Base-by-base conservation (phyloP, 2,113 vertebrate genomes). In the Ophthalmolycus amberensis region DNA sequence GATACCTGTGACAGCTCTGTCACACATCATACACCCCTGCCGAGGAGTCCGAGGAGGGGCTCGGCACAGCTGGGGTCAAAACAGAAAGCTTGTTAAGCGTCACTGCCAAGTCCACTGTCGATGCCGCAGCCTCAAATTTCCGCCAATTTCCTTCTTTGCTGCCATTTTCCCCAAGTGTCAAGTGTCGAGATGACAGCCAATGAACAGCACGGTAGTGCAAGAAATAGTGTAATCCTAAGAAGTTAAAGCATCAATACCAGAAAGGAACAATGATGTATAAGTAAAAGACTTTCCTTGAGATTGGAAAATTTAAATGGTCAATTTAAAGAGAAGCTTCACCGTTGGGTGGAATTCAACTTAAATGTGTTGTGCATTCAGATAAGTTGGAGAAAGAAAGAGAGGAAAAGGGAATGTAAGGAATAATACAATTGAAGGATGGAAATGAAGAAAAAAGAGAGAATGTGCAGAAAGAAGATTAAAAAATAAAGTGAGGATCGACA, bases 1-100 rank as follows among this genome's bases (percentile, higher is more conserved):
- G 70, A 90, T 75, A 88, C 80, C 81, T 72, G 40, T 82, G 82
- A 91, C 90, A 86, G 76, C 77, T 87, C 82, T 73, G 88, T 90
- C 80, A 89, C 87, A 80, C 80, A 87, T 85, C 79, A 88, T 42
- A 85, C 85, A 75, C 69, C 64, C 63, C 70, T 59, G 71, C 18
- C 27, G 65, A 32, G 60, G 42, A 46, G 64, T 69, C 50, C 6
- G 7, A 65, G 74, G 60, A 34, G 59, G 73, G 62, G 27, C 32
- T 12, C 1, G 50, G 80, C 75, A 32, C 77, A 75, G 77, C 78
- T 20, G 75, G 37, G 76, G 79, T 85, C 85, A 50, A 34, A 56
- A 58, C 67, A 15, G 58, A 38, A 60, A 62, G 62, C 87, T 85
- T 76, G 81, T 91, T 88, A 85, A 88, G 54, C 69, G 25, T 37